Percentiles rank a stretch among this genome's conserved stretches.
These are phyloP conservation scores for Phyllotreta striolata DNA, from an alignment of 2,888 invertebrate genomes.

Conservation along the genomic window DNA sequence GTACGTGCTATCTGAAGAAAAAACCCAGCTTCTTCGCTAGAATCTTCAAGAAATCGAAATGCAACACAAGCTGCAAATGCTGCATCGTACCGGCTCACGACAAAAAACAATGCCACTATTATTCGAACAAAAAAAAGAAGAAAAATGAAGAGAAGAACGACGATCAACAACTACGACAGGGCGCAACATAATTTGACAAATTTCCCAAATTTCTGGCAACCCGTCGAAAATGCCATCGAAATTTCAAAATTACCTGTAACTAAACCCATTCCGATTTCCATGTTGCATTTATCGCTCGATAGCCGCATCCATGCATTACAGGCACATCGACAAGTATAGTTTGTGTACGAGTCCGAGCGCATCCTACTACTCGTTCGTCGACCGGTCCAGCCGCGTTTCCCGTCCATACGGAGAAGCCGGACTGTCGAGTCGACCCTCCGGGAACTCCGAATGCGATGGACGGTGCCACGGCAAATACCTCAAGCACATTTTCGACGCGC, in stretches of 20 bases:
- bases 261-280: not conserved
- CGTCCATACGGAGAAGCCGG: not conserved
- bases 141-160: not conserved
- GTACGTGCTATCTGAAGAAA: too few relatives aligned
- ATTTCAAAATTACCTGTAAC: conserved; percentile 13
- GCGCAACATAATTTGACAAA: too few relatives aligned
- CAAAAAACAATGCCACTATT: too few relatives aligned
- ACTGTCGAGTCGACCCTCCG: not conserved
- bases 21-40: too few relatives aligned
- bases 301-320: conserved; percentile 5
- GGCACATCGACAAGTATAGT: not conserved
- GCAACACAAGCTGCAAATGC: too few relatives aligned
- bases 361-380: too few relatives aligned
- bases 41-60: too few relatives aligned
- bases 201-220: too few relatives aligned
- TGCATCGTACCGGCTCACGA: too few relatives aligned
- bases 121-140: too few relatives aligned
- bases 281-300: not conserved
- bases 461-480: conserved; percentile 16
- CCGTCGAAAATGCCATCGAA: not conserved
- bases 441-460: not conserved
- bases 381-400: too few relatives aligned
- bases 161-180: not conserved
- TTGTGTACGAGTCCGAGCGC: too few relatives aligned
- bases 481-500: conserved; percentile 23